Percentiles rank a stretch among this genome's conserved stretches.
Evolutionary conservation across 2,113 vertebrate genomes (phyloP).

Genomic region (Capreolus pygargus): DNA sequence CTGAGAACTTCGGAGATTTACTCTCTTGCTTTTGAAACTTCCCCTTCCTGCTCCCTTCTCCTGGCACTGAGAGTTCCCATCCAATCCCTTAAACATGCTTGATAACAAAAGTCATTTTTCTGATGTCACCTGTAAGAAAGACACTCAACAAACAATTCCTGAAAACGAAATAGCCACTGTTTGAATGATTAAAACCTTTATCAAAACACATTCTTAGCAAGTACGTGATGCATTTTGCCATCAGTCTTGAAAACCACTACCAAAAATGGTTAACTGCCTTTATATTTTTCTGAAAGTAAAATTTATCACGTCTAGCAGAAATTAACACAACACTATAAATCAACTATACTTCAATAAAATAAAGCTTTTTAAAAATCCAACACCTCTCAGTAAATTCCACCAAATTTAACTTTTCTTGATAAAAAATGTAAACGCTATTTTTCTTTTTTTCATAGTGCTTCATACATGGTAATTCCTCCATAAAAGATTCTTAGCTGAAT

Average conservation of each 20-base stretch:
- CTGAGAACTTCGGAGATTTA: neutral
- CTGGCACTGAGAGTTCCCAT: neutral
- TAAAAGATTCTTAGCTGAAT: neutral
- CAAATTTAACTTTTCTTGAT: constrained; percentile 5
- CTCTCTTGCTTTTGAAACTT: neutral
- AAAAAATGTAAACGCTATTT: constrained; percentile 6
- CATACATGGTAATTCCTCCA: neutral
- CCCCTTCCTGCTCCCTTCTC: neutral
- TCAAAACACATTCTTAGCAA: constrained; percentile 2
- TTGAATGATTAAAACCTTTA: neutral
- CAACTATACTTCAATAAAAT: neutral
- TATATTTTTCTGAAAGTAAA: constrained; percentile 33
- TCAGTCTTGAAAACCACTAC: neutral
- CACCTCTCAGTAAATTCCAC: neutral
- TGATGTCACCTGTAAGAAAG: neutral
- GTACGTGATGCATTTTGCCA: neutral
- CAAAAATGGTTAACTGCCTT: neutral
- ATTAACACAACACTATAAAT: neutral
- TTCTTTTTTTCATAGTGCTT: neutral
- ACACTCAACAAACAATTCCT: neutral
- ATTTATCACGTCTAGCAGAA: neutral
- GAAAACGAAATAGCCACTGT: neutral
- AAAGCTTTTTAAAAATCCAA: neutral
- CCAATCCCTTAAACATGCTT: neutral
- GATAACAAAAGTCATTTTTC: neutral